Evolutionary conservation across 2,888 invertebrate genomes (phyloP).

Genomic region (Gisinianus flammeolus): DNA sequence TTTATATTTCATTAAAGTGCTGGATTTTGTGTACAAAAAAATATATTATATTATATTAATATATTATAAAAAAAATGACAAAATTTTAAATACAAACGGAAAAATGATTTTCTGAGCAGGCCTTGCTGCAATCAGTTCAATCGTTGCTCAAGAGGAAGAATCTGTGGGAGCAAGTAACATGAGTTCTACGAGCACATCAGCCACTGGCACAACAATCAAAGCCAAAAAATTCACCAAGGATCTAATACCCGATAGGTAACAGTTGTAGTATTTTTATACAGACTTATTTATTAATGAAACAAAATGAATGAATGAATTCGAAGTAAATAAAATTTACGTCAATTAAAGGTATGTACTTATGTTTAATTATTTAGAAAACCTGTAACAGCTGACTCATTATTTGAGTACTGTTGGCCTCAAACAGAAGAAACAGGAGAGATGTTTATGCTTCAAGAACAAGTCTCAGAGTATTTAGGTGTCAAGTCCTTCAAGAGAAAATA

Average conservation of each 20-base stretch:
- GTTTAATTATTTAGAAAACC: constrained; percentile 59
- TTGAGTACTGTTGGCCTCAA: constrained; percentile 92
- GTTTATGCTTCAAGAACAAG: constrained; percentile 94
- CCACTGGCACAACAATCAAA: constrained; percentile 67
- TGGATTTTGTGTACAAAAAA: too few species aligned
- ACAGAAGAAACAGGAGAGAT: constrained; percentile 71
- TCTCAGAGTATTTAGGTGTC: constrained; percentile 91
- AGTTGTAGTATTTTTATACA: neutral
- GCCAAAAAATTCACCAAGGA: constrained; percentile 66
- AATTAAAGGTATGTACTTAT: neutral
- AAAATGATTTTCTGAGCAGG: too few species aligned
- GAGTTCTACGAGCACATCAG: constrained; percentile 67
- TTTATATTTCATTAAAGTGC: too few species aligned
- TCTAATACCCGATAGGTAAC: constrained; percentile 63
- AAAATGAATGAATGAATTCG: neutral
- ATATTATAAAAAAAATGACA: too few species aligned
- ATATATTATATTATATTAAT: too few species aligned
- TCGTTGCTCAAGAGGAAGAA: constrained; percentile 63
- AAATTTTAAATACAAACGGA: too few species aligned
- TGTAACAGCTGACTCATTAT: constrained; percentile 84
- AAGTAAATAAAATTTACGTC: neutral
- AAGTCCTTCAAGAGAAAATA: constrained; percentile 97
- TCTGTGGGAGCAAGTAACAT: constrained; percentile 84
- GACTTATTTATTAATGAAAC: neutral
- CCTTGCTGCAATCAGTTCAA: neutral